Percentiles rank a stretch among this genome's conserved stretches.
Evolutionary conservation across 2,797 vertebrate species (phyloP).

Genomic region (Phrynocephalus forsythii): DNA sequence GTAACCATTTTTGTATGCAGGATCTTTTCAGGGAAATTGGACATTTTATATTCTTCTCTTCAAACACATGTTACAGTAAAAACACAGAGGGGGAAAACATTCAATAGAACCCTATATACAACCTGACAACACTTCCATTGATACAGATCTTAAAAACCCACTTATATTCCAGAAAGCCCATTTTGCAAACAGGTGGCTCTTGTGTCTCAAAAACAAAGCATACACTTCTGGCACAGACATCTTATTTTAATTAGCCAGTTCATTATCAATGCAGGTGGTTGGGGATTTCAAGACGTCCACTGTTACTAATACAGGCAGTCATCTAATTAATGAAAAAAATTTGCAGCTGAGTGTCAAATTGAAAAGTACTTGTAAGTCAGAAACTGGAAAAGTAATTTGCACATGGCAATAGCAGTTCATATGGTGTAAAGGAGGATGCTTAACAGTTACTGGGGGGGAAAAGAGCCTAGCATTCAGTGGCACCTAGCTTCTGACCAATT

Average conservation of each 20-base stretch:
- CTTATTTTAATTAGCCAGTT: slow-evolving; percentile 31
- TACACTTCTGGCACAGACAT: not conserved
- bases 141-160: not conserved
- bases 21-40: not conserved
- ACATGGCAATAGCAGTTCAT: slow-evolving; percentile 22
- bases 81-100: not conserved
- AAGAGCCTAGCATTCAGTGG: slow-evolving; percentile 13
- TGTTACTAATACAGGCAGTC: slow-evolving; percentile 1
- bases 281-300: not conserved
- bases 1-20: not conserved
- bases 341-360: slow-evolving; percentile 12
- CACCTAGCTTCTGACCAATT: slow-evolving; percentile 12
- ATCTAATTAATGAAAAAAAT: slow-evolving; percentile 30
- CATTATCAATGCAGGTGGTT: slow-evolving; percentile 18
- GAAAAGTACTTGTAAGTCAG: slow-evolving; percentile 4
- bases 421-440: slow-evolving; percentile 1
- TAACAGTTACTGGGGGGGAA: not conserved
- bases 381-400: slow-evolving; percentile 42
- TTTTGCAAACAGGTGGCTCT: not conserved
- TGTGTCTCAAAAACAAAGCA: not conserved
- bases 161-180: not conserved
- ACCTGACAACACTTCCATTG: not conserved
- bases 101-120: not conserved
- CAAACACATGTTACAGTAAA: not conserved
- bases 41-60: not conserved